Base-by-base conservation (phyloP, 2,113 vertebrate species). In the Garra rufa region DNA sequence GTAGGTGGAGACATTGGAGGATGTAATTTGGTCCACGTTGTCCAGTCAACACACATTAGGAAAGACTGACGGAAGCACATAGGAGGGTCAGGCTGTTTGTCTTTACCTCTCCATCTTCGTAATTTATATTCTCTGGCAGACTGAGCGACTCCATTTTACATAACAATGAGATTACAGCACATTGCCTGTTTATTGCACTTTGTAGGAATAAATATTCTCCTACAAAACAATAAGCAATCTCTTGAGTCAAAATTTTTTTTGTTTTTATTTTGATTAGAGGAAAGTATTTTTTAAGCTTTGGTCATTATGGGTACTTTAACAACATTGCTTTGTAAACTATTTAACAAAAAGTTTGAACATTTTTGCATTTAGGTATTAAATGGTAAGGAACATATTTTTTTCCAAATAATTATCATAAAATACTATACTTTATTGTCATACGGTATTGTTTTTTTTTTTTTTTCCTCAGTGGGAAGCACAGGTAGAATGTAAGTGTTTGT, bases 11-110 rank as follows among this genome's bases (percentile, higher is more conserved):
- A 76, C 67, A 84, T 63, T 87, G 83, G 71, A 89, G 80, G 82
- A 92, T 83, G 89, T 95, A 28, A 91, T 94, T 84, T 89, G 90
- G 86, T 57, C 91, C 55, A 88, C 84, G 21, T 70, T 91, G 88
- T 86, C 86, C 81, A 89, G 86, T 85, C 46, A 89, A 78, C 86
- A 88, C 76, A 13, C 63, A 52, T 65, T 52, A 26, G 65, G 70
- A 61, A 19, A 55, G 24, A 11, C 43, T 21, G 26, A 50, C 14
- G 6, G 48, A 10, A 26, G 24, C 26, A 46, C 30, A 73, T 24
- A 14, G 76, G 21, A 24, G 24, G 30, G 63, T 44, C 75, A 38
- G 46, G 50, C 19, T 63, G 55, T 59, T 63, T 79, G 67, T 55
- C 34, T 52, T 61, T 38, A 71, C 59, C 46, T 50, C 28, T 85